Evolutionary conservation across 1,140 invertebrate genomes (phyloP).

Genomic region (Drosophila sp.): DNA sequence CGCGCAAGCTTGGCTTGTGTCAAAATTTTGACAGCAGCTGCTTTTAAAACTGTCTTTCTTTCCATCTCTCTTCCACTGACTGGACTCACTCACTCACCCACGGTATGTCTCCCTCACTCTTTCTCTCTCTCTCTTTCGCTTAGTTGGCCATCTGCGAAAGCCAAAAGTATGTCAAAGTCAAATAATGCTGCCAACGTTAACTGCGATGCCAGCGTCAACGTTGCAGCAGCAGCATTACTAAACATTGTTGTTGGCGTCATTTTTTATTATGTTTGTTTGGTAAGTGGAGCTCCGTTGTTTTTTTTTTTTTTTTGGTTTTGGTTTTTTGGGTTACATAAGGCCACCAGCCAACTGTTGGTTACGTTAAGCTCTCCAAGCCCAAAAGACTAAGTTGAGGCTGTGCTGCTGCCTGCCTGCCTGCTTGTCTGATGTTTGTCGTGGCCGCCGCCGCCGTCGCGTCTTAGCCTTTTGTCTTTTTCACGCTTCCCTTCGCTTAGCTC

Average conservation of each 20-base stretch:
- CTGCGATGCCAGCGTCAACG: constrained; percentile 19
- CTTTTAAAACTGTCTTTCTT: constrained; percentile 19
- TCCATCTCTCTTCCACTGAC: constrained; percentile 29
- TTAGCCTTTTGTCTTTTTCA: constrained; percentile 76
- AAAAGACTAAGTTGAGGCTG: constrained; percentile 42
- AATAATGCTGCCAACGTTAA: constrained; percentile 54
- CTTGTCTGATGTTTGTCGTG: constrained; percentile 49
- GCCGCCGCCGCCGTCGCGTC: constrained; percentile 24
- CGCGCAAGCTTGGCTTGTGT: constrained; percentile 56
- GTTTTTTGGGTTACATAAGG: constrained; percentile 61
- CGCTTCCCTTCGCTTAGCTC: constrained; percentile 29
- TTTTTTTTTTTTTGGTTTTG: not conserved
- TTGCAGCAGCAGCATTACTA: constrained; percentile 54
- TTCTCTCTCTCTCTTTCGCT: constrained; percentile 36
- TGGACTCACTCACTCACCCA: constrained; percentile 1
- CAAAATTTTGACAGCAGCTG: constrained; percentile 53
- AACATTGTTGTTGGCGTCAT: constrained; percentile 43
- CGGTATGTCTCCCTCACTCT: constrained; percentile 12
- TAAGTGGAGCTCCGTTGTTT: constrained; percentile 64
- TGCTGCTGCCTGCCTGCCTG: not conserved
- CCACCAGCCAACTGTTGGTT: constrained; percentile 73
- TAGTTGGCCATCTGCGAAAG: constrained; percentile 38
- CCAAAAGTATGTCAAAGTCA: constrained; percentile 82
- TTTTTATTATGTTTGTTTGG: constrained; percentile 78
- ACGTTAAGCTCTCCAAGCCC: constrained; percentile 54